phyloP scores from a whole-genome alignment of 2,888 invertebrate species.

The Agrochola lychnidis region DNA sequence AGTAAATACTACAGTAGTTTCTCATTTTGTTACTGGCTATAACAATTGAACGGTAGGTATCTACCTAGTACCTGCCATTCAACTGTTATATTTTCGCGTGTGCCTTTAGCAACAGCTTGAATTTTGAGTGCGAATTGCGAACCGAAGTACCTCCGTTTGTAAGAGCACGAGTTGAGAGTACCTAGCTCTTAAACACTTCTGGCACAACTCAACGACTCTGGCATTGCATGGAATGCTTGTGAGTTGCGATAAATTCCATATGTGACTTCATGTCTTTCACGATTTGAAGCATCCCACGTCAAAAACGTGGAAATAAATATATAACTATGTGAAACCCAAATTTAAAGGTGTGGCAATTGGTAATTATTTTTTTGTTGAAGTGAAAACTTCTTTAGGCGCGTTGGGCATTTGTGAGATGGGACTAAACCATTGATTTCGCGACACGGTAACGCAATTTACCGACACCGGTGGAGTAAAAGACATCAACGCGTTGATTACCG shows the following conservation, averaged over 20 bases:
- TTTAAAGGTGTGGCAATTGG: too few relatives aligned
- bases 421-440: too few relatives aligned
- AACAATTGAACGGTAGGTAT: not conserved
- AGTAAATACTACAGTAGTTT: not conserved
- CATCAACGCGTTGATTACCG: too few relatives aligned
- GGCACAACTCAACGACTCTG: slow-evolving; percentile 14
- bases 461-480: too few relatives aligned
- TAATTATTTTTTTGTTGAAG: not conserved
- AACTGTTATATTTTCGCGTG: slow-evolving; percentile 10
- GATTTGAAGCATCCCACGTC: not conserved
- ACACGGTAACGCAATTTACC: too few relatives aligned
- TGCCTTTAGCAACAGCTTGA: slow-evolving; percentile 13
- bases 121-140: slow-evolving; percentile 16
- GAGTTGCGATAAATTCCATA: slow-evolving; percentile 1
- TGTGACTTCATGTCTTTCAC: not conserved
- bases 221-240: slow-evolving; percentile 7
- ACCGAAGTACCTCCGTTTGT: slow-evolving; percentile 8
- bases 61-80: not conserved
- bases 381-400: too few relatives aligned
- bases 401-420: too few relatives aligned
- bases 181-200: slow-evolving; percentile 44
- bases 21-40: not conserved
- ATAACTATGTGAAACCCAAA: not conserved
- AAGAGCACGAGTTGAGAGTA: slow-evolving; percentile 25
- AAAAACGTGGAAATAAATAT: not conserved